These are phyloP conservation scores for Hemiprocne comata DNA, from an alignment of 2,113 vertebrate species.

Conservation along the genomic window DNA sequence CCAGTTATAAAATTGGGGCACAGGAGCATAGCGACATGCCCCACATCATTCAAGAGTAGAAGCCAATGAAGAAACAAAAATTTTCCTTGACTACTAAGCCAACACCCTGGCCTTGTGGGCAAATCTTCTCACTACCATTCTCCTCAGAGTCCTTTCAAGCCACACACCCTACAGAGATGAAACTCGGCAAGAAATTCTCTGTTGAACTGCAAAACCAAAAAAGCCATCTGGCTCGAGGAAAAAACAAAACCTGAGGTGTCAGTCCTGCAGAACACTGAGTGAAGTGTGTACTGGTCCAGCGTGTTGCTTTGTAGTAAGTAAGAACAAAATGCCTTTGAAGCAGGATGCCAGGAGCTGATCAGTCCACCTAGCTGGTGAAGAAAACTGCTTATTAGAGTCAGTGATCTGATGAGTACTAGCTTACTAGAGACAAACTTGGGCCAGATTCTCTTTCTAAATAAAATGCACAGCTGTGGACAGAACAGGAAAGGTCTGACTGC, in stretches of 20 bases:
- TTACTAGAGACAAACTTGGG: neutral
- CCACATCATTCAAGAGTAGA: neutral
- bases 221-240: neutral
- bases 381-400: neutral
- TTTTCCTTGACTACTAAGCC: neutral
- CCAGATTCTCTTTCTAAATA: neutral
- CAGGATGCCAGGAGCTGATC: neutral
- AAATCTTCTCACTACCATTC: neutral
- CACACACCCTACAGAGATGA: neutral
- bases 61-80: neutral
- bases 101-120: neutral
- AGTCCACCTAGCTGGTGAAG: neutral
- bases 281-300: neutral
- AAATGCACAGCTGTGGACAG: neutral
- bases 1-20: neutral
- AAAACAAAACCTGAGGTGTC: neutral
- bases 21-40: neutral
- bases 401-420: neutral
- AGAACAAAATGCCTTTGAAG: slow-evolving; percentile 33
- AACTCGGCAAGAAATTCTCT: neutral
- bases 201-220: neutral
- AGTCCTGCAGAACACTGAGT: neutral
- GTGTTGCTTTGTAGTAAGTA: neutral
- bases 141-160: neutral
- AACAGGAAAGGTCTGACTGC: neutral